Evolutionary conservation across 2,888 invertebrate genomes (phyloP).

Genomic region (Myopa testacea): DNA sequence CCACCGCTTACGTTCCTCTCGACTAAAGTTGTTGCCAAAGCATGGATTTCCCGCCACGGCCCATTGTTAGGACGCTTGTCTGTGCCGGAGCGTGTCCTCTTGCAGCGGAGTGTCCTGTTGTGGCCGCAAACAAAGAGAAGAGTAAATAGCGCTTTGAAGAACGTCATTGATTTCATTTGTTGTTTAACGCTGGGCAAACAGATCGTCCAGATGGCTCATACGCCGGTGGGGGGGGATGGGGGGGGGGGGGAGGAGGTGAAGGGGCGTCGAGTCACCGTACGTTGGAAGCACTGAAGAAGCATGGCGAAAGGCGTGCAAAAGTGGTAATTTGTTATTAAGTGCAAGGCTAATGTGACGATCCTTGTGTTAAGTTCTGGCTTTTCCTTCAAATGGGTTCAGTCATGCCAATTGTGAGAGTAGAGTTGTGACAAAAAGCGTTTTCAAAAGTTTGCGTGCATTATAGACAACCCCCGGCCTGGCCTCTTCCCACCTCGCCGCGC

Average conservation of each 20-base stretch:
- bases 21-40: constrained; percentile 36
- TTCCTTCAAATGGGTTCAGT: neutral
- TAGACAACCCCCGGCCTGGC: neutral
- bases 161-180: constrained; percentile 32
- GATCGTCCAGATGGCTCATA: neutral
- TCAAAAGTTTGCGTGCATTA: no score
- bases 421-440: neutral
- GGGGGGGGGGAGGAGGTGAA: neutral
- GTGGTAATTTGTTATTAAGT: constrained; percentile 67
- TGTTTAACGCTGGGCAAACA: constrained; percentile 31
- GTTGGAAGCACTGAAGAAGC: neutral
- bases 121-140: constrained; percentile 37
- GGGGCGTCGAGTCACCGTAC: neutral
- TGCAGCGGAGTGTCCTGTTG: constrained; percentile 39
- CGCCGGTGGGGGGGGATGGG: neutral
- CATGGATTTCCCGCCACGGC: constrained; percentile 51
- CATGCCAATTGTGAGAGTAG: neutral
- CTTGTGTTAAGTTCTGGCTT: no score
- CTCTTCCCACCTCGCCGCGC: neutral
- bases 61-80: constrained; percentile 44
- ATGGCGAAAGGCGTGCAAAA: constrained; percentile 53
- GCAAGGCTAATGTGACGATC: constrained; percentile 40
- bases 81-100: constrained; percentile 23
- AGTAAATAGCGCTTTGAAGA: constrained; percentile 27
- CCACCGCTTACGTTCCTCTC: neutral